Evolutionary conservation across 2,797 vertebrate genomes (phyloP).

Genomic region (Aphelocoma californica): DNA sequence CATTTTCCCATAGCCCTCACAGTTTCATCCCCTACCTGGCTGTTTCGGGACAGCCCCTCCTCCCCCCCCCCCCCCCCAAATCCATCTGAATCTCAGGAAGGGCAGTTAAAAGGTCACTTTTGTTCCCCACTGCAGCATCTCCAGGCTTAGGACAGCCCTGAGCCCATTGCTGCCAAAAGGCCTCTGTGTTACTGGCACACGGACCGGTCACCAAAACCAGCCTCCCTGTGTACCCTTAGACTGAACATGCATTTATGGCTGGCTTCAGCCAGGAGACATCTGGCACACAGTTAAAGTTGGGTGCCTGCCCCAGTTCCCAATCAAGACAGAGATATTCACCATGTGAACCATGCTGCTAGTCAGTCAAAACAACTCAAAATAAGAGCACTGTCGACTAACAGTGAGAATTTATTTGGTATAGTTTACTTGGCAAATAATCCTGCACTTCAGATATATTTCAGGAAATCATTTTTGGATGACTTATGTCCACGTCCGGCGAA

Average conservation of each 20-base stretch:
- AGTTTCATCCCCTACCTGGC: background rate
- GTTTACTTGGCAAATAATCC: slow-evolving; percentile 32
- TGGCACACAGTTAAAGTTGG: background rate
- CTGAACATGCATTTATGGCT: background rate
- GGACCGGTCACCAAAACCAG: background rate
- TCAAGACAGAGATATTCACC: slow-evolving; percentile 22
- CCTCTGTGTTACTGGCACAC: background rate
- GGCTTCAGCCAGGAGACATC: background rate
- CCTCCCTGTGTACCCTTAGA: background rate
- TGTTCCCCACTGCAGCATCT: background rate
- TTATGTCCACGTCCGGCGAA: background rate
- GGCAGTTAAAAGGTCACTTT: background rate
- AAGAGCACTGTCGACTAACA: background rate
- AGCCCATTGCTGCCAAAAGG: background rate
- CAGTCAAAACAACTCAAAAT: slow-evolving; percentile 37
- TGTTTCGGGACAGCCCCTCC: background rate
- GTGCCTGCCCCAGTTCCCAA: background rate
- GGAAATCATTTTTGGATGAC: slow-evolving; percentile 30
- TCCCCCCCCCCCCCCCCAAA: no score
- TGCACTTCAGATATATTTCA: slow-evolving; percentile 2
- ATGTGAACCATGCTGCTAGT: background rate
- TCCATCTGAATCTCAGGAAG: background rate
- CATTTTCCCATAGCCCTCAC: background rate
- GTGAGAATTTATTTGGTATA: background rate
- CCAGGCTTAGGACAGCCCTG: background rate